Evolutionary conservation across 2,888 invertebrate genomes (phyloP), one percentile per base, ranked within the genome.

Genomic region (Pogonocherus hispidulus): DNA sequence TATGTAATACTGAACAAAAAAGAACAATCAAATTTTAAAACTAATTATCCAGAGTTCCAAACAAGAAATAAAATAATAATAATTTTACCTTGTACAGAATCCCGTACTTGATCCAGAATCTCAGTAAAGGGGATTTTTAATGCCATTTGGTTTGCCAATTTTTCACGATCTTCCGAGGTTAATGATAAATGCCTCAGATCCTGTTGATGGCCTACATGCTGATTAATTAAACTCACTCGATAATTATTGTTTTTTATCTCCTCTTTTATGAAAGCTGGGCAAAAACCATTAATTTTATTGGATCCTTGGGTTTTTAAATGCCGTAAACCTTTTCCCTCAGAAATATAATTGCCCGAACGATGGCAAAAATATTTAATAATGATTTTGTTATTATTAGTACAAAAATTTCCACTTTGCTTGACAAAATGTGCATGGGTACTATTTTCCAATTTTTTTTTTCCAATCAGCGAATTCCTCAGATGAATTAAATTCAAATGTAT

Each of bases 101-200:
- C 46, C 14, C 65, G 41, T 37, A 75, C 37, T 23, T 69, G 62
- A 63, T 75, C 66, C 41, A 72, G 54, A 22, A 72, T 72, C 16
- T 11, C 2, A 9, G 59, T 46, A 56, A 70, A 68, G 0, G 70
- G 68, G 14, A 72, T 62, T 51, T 67, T 69, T 18, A 16, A 11
- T 41, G 67, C 51, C 16, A 72, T 70, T 66, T 72, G 62, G 19
- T 2, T 37, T 20, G 72, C 70, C 11, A 67, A 18, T 51, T 35
- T n/a, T 23, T 67, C 18, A 62, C 63, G 46, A 22, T 70, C 59
- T n/a, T 35, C 9, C 8, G 23, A 0, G 46, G 41, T 66, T 47
- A 70, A 22, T 16, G 16, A 55, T 20, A 72, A 46, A 59, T 70
- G 66, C 6, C 67, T 60, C 14, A 41, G 5, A 14, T 41, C 41